Base-by-base conservation (phyloP, 2,888 invertebrate genomes). In the Xylophagus ater region DNA sequence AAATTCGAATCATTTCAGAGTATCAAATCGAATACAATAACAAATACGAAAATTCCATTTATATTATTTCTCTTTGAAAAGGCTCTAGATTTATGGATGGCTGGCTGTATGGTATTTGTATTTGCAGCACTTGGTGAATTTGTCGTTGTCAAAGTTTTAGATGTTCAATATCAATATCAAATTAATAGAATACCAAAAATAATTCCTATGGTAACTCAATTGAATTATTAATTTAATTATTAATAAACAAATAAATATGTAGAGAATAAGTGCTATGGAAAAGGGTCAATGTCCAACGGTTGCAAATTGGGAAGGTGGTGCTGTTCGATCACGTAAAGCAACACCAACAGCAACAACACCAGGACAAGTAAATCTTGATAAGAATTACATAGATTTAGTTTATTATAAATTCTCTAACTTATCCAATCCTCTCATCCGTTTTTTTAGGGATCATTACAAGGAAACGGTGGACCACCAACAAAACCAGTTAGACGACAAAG, bases 21-120 rank as follows among this genome's bases (percentile, higher is more conserved):
- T 28, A 28, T 6, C 12, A 7, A 28, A 10, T 20, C n/a, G 12
- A 21, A 19, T 29, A 10, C 18, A 20, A 29, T 10, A 36, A 29
- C n/a, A 18, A 38, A 36, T 34, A 18, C 26, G 35, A 40, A n/a
- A n/a, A n/a, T 10, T 29, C n/a, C 4, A 36, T 29, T 41, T 30
- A 34, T 12, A 32, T 13, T 30, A 25, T 43, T 40, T 9, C 21
- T 41, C 32, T 37, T 39, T 44, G n/a, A n/a, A 12, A 57, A 84
- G 85, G 84, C 85, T 2, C 62, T 86, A 26, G 86, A 86, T 58
- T 67, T 86, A 8, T 87, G 87, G 87, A 86, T 87, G 85, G 84
- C 86, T 4, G 83, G 82, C 4, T 87, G 87, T 54, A 86, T 87
- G 83, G 73, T 84, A 53, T 85, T 86, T 44, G 85, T 86, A 4